Evolutionary conservation across 2,888 invertebrate species (phyloP).

Genomic region (Epinotia ramella): DNA sequence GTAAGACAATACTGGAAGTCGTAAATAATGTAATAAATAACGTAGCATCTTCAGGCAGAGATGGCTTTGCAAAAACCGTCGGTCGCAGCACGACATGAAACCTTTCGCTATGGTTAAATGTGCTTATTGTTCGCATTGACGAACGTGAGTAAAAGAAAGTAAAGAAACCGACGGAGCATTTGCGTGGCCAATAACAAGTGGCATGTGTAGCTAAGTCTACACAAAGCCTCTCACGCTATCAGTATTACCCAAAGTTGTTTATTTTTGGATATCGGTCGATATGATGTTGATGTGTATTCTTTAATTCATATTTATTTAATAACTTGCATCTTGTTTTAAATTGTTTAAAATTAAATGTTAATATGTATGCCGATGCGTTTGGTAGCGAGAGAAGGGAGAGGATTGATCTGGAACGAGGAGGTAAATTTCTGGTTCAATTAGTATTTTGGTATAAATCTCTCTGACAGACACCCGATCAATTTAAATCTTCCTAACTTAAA

Average conservation of each 20-base stretch:
- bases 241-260: too few species aligned
- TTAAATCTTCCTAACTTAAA: too few species aligned
- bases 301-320: not conserved
- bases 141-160: not conserved
- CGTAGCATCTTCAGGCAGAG: not conserved
- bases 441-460: too few species aligned
- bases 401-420: not conserved
- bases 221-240: too few species aligned
- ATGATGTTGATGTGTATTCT: not conserved
- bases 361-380: not conserved
- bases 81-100: not conserved
- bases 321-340: too few species aligned
- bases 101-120: not conserved
- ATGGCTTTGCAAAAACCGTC: not conserved
- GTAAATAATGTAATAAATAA: not conserved
- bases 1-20: too few species aligned
- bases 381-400: not conserved
- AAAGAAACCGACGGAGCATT: not conserved
- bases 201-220: too few species aligned
- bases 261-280: too few species aligned
- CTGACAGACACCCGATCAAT: too few species aligned
- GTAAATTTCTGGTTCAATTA: not conserved
- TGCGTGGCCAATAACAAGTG: too few species aligned
- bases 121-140: not conserved
- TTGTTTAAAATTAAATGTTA: not conserved